Conservation (phyloP, 2,113 vertebrate species). For the Tachysurus fulvidraco region DNA sequence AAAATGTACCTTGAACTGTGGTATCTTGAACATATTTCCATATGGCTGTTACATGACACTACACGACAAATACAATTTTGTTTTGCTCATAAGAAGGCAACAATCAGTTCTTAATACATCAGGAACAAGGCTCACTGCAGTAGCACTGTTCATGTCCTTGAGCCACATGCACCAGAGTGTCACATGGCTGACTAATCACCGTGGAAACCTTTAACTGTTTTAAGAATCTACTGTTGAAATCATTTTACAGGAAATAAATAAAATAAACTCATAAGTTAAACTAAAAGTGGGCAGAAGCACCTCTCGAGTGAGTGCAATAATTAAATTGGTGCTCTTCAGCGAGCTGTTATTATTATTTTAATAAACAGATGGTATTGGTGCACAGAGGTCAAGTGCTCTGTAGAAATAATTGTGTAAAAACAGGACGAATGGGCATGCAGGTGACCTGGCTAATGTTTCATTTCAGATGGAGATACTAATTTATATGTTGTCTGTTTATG, state of each 20-base stretch:
- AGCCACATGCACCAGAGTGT: neutral
- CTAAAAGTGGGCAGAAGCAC: conserved; percentile 35
- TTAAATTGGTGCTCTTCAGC: conserved; percentile 43
- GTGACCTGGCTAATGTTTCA: neutral
- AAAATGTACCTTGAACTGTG: neutral
- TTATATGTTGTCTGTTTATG: neutral
- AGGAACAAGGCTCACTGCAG: neutral
- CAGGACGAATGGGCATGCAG: neutral
- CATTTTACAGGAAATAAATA: conserved; percentile 26
- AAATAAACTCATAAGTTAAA: neutral
- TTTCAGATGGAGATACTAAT: neutral
- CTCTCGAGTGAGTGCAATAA: conserved; percentile 28
- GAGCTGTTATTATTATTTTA: conserved; percentile 43
- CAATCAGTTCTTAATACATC: neutral
- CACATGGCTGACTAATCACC: conserved; percentile 24
- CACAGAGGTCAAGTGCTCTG: conserved; percentile 1
- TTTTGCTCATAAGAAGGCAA: neutral
- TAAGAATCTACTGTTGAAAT: conserved; percentile 26
- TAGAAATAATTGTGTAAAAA: conserved; percentile 5
- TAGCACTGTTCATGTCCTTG: neutral
- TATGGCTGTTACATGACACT: neutral
- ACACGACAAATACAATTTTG: neutral
- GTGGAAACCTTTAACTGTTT: conserved; percentile 27
- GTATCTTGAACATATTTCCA: too few relatives aligned
- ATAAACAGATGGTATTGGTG: conserved; percentile 36